Conservation (phyloP, 2,797 vertebrate genomes). For the Tympanoctomys barrerae region DNA sequence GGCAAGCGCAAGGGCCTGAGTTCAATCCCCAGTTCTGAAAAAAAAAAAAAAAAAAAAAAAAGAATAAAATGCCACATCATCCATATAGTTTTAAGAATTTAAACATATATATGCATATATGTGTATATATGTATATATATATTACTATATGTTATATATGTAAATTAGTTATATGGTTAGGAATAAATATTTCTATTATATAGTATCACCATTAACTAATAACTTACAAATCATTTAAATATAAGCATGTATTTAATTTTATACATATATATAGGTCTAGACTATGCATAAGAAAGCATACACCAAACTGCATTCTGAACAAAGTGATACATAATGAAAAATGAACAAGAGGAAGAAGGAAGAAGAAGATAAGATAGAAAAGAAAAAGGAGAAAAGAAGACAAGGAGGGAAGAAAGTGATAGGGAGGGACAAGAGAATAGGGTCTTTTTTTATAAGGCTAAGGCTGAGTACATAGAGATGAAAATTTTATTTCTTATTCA, state of each 20-base stretch:
- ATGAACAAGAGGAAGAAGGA: too few species aligned
- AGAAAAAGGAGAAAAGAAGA: neutral
- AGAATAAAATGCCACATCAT: neutral
- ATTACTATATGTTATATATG: neutral
- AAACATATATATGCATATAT: neutral
- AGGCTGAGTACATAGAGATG: neutral
- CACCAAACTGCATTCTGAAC: neutral
- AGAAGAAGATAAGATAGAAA: too few species aligned
- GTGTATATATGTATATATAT: neutral
- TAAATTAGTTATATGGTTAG: neutral
- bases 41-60: neutral
- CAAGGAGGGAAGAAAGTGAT: too few species aligned
- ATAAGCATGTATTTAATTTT: neutral
- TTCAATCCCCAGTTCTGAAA: too few species aligned
- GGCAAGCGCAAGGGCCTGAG: too few species aligned
- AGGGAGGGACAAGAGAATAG: neutral
- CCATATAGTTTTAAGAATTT: neutral
- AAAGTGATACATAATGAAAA: neutral
- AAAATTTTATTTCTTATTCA: neutral
- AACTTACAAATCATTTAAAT: neutral
- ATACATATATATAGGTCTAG: neutral
- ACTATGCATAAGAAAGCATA: neutral
- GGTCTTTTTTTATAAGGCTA: neutral
- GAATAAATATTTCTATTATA: neutral
- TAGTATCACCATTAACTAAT: neutral